phyloP scores from a whole-genome alignment of 2,888 invertebrate genomes.

The Nephrotoma appendiculata region DNA sequence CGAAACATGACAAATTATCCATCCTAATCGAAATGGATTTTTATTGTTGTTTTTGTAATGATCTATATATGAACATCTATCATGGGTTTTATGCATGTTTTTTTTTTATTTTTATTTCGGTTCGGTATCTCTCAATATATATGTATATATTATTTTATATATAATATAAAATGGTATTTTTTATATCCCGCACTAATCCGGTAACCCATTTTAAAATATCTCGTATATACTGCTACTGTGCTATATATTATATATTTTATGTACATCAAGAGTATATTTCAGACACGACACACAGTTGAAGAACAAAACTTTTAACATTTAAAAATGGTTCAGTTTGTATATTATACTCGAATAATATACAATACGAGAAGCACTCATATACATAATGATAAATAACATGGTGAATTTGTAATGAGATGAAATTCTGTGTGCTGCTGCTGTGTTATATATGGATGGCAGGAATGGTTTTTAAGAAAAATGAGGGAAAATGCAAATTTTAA shows the following conservation, averaged over 20 bases:
- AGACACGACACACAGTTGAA: not conserved
- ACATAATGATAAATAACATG: not conserved
- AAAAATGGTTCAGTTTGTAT: not conserved
- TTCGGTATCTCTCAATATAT: not conserved
- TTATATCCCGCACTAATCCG: not conserved
- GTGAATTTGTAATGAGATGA: not conserved
- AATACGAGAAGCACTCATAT: too few species aligned
- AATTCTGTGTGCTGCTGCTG: not conserved
- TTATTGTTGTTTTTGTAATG: not conserved
- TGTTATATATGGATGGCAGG: not conserved
- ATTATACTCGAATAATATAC: too few species aligned
- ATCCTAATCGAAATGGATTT: not conserved
- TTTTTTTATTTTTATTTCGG: not conserved
- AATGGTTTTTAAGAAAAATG: not conserved
- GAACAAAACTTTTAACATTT: not conserved
- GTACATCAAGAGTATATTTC: not conserved
- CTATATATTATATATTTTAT: not conserved
- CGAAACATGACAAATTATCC: not conserved
- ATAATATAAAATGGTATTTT: not conserved
- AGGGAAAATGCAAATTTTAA: not conserved
- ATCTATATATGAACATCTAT: not conserved
- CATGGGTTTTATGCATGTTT: not conserved
- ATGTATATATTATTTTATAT: not conserved
- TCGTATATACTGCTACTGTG: not conserved
- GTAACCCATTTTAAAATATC: not conserved